phyloP scores from a whole-genome alignment of 2,113 vertebrate genomes.

The Paedocypris sp. region DNA sequence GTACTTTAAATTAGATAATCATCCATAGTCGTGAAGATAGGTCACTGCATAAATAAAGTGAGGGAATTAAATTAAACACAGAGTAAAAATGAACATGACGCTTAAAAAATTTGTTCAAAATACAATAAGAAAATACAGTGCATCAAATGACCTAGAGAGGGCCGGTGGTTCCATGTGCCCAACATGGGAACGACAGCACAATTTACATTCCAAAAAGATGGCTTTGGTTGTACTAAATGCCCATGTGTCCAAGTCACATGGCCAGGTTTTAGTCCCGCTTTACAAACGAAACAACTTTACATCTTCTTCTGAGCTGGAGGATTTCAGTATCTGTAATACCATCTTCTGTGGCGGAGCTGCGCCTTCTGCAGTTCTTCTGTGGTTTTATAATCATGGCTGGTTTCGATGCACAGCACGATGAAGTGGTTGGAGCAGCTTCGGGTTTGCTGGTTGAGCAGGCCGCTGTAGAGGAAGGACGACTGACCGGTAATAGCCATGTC shows the following conservation, averaged over 20 bases:
- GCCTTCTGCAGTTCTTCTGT: conserved; percentile 10
- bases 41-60: conserved; percentile 65
- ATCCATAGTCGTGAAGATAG: conserved; percentile 59
- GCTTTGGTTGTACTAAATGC: conserved; percentile 17
- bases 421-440: conserved; percentile 79
- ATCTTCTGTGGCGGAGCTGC: conserved; percentile 17
- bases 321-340: conserved; percentile 58
- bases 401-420: conserved; percentile 89
- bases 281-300: too few species aligned
- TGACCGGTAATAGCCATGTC: conserved; percentile 69
- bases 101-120: conserved; percentile 26
- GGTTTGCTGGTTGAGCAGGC: conserved; percentile 78
- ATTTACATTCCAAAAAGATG: conserved; percentile 16
- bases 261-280: too few species aligned
- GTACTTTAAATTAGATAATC: conserved; percentile 59
- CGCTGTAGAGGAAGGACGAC: conserved; percentile 72
- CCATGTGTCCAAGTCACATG: conserved; percentile 27
- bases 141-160: conserved; percentile 52
- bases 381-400: conserved; percentile 29
- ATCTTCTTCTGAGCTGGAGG: too few species aligned
- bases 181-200: conserved; percentile 16
- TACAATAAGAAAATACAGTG: conserved; percentile 54
- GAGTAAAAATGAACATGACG: conserved; percentile 24
- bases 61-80: conserved; percentile 63
- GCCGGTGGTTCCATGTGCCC: conserved; percentile 18